A percentile compares a stretch with the other conserved stretches of the same genome.
Conservation (phyloP, 1,140 invertebrate genomes). For the Ganaspis sp. region DNA sequence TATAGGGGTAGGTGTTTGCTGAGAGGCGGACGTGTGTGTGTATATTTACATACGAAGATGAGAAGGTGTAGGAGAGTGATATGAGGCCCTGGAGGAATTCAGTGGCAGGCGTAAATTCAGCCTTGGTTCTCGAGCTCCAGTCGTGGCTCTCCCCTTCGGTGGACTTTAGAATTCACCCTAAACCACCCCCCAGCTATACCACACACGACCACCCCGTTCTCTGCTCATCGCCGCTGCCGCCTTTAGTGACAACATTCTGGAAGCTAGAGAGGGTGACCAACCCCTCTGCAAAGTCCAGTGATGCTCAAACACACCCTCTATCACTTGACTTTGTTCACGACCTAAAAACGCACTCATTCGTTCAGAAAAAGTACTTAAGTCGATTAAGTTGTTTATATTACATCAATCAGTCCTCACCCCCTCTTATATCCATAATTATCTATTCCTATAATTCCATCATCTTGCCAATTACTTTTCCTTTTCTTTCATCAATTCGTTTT, state of each 20-base stretch:
- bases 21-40: neutral
- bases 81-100: constrained; percentile 70
- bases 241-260: constrained; percentile 75
- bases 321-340: constrained; percentile 28
- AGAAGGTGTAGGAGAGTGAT: constrained; percentile 55
- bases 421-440: neutral
- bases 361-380: constrained; percentile 14
- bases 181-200: constrained; percentile 57
- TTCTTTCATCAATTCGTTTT: too few relatives aligned
- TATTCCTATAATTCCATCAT: neutral
- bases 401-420: constrained; percentile 3
- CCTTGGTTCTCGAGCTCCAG: constrained; percentile 37
- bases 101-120: constrained; percentile 68
- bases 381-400: neutral
- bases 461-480: too few relatives aligned
- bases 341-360: constrained; percentile 26
- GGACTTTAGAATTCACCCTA: constrained; percentile 73
- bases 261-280: constrained; percentile 72
- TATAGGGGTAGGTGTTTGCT: constrained; percentile 24
- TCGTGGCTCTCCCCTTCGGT: constrained; percentile 62
- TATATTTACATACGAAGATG: constrained; percentile 33
- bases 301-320: constrained; percentile 65
- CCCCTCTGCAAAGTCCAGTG: constrained; percentile 69
- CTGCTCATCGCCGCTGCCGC: constrained; percentile 70
- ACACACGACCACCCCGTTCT: constrained; percentile 56